Evolutionary conservation across 2,888 invertebrate genomes (phyloP).

Genomic region (Thecocarcelia acutangulata): DNA sequence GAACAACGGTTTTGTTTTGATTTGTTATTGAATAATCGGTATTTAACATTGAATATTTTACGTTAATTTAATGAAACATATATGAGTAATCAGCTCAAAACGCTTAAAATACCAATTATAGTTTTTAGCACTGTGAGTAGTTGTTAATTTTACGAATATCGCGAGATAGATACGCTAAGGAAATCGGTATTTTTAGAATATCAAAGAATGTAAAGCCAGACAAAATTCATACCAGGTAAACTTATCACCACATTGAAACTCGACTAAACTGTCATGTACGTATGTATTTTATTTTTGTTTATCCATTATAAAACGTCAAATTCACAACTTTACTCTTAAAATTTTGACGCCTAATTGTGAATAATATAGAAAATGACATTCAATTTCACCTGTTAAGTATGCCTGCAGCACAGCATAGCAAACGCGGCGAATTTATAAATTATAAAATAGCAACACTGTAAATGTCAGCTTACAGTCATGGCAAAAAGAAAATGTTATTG

Average conservation of each 20-base stretch:
- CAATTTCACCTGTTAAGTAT: no score
- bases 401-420: no score
- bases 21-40: conserved; percentile 68
- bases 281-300: no score
- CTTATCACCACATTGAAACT: no score
- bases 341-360: no score
- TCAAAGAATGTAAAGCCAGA: conserved; percentile 13
- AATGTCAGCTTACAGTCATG: no score
- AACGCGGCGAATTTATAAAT: no score
- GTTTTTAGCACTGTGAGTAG: conserved; percentile 54
- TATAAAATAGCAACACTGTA: conserved; percentile 5
- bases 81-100: conserved; percentile 62
- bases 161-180: conserved; percentile 28
- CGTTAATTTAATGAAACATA: conserved; percentile 34
- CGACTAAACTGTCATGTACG: no score
- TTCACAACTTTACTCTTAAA: no score
- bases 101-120: conserved; percentile 52
- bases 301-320: no score
- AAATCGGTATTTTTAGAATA: conserved; percentile 37
- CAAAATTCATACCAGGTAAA: neutral
- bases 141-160: conserved; percentile 48
- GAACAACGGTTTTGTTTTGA: conserved; percentile 65
- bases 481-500: neutral
- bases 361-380: no score
- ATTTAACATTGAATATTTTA: conserved; percentile 60